phyloP scores from a whole-genome alignment of 2,797 vertebrate genomes.

The Sebastiscus tertius region DNA sequence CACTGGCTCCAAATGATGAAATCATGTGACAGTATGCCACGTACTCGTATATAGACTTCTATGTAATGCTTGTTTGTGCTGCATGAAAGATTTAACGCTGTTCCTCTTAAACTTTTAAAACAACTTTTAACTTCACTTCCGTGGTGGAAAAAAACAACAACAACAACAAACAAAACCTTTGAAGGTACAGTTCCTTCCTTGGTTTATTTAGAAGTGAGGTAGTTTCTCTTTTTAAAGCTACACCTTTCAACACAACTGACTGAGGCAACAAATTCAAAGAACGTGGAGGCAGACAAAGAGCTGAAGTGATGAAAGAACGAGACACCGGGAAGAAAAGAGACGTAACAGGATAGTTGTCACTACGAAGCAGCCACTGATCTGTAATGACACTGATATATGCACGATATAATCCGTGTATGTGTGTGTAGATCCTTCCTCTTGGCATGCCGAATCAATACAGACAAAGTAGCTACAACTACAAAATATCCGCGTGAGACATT shows the following conservation, averaged over 20 bases:
- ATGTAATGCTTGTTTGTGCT: background rate
- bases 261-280: constrained; percentile 70
- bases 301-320: constrained; percentile 71
- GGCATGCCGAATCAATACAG: constrained; percentile 39
- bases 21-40: background rate
- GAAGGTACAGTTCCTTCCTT: constrained; percentile 55
- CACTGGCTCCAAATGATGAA: background rate
- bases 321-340: constrained; percentile 50
- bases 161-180: constrained; percentile 38
- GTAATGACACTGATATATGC: constrained; percentile 73
- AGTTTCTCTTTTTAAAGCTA: constrained; percentile 58
- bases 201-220: constrained; percentile 60
- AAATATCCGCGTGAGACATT: constrained; percentile 33
- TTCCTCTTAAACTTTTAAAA: constrained; percentile 51
- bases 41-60: background rate
- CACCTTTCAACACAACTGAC: constrained; percentile 62
- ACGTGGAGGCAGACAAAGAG: constrained; percentile 60
- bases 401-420: constrained; percentile 43
- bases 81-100: constrained; percentile 43
- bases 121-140: constrained; percentile 33
- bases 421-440: constrained; percentile 44
- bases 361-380: constrained; percentile 54
- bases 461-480: constrained; percentile 36
- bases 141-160: background rate
- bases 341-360: constrained; percentile 53